Evolutionary conservation across 1,140 invertebrate species (phyloP).

Genomic region (Euura lappo): DNA sequence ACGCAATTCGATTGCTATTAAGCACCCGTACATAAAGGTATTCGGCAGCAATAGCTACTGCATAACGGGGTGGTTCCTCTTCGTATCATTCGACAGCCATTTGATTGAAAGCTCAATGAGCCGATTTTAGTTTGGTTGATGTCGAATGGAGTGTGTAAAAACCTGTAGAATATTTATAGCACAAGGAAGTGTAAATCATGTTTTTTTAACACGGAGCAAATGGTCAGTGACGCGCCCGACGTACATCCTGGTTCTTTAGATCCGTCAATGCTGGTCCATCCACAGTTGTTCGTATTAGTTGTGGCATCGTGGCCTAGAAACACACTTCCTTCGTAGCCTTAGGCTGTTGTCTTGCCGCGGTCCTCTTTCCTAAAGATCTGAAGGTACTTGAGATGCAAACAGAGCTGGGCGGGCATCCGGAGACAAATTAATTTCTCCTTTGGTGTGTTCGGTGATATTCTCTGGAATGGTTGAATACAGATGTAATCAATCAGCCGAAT

Average conservation of each 20-base stretch:
- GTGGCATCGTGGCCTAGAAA: conserved; percentile 4
- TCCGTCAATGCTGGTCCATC: not conserved
- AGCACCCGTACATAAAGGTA: too few species aligned
- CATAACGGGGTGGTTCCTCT: not conserved
- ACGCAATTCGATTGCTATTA: not conserved
- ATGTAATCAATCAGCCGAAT: too few species aligned
- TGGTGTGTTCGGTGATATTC: too few species aligned
- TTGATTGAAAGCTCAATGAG: not conserved
- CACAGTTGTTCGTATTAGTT: not conserved
- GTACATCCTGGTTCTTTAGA: not conserved
- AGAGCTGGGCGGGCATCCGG: not conserved
- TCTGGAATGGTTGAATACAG: too few species aligned
- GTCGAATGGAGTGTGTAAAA: too few species aligned
- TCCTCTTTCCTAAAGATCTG: not conserved
- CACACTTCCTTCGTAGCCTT: not conserved
- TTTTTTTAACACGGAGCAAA: too few species aligned
- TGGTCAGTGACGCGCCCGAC: too few species aligned
- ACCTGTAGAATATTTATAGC: too few species aligned
- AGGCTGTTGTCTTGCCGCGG: not conserved
- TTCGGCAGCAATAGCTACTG: not conserved
- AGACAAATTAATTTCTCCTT: not conserved
- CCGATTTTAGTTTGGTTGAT: too few species aligned
- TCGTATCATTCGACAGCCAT: not conserved
- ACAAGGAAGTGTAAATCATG: too few species aligned
- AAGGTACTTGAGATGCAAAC: not conserved